Percentiles rank a stretch among this genome's conserved stretches.
Conservation (phyloP, 2,797 vertebrate genomes). For the Yasuhikotakia modesta region DNA sequence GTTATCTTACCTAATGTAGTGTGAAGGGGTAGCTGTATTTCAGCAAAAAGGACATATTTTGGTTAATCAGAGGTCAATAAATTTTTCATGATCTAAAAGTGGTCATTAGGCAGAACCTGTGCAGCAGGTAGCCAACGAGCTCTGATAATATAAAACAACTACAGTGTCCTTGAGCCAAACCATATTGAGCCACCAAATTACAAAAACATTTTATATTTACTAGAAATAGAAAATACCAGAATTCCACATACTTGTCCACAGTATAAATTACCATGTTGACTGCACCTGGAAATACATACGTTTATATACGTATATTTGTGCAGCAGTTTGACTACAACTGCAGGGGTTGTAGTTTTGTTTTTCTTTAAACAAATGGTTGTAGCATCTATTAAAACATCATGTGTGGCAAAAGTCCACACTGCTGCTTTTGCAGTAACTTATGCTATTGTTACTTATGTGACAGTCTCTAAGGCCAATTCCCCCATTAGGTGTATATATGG, state of each 20-base stretch:
- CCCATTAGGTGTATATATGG: constrained; percentile 98
- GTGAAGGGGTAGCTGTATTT: constrained; percentile 62
- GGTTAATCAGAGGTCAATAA: constrained; percentile 74
- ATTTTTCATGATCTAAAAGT: constrained; percentile 68
- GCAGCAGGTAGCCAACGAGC: constrained; percentile 64
- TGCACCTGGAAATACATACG: constrained; percentile 81
- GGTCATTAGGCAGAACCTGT: constrained; percentile 62
- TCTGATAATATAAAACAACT: constrained; percentile 82
- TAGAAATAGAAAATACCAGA: constrained; percentile 98
- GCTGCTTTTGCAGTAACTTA: constrained; percentile 95
- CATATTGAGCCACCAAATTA: constrained; percentile 73
- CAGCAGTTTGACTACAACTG: constrained; percentile 73
- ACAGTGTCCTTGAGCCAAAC: constrained; percentile 92
- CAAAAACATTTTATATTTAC: constrained; percentile 83
- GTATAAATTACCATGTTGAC: constrained; percentile 99
- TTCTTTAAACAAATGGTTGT: constrained; percentile 49
- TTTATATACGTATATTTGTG: constrained; percentile 69
- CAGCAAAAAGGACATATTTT: constrained; percentile 62
- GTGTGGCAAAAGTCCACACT: constrained; percentile 96
- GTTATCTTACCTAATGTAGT: constrained; percentile 68
- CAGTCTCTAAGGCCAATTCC: constrained; percentile 97
- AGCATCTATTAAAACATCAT: constrained; percentile 76
- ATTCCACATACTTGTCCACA: constrained; percentile 97
- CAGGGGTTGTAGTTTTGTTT: too few species aligned
- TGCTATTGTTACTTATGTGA: constrained; percentile 95